Evolutionary conservation across 2,113 vertebrate genomes (phyloP).

Genomic region (Microcebus tavaratra): DNA sequence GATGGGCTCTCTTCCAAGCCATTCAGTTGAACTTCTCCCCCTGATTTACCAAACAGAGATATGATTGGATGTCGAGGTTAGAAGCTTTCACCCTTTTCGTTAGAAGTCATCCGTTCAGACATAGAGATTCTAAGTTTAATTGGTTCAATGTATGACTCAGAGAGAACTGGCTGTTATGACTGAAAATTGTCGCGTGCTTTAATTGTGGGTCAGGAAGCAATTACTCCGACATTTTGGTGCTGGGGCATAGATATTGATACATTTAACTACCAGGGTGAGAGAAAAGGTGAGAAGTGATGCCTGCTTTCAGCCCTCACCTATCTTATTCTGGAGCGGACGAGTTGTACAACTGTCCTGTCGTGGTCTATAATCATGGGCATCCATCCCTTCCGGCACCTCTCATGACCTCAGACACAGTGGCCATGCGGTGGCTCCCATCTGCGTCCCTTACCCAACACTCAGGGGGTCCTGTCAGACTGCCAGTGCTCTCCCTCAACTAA

Average conservation of each 20-base stretch:
- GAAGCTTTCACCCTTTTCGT: slow-evolving; percentile 71
- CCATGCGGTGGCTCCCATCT: neutral
- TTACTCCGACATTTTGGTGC: slow-evolving; percentile 21
- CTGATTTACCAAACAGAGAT: slow-evolving; percentile 65
- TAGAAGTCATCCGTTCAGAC: slow-evolving; percentile 57
- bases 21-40: slow-evolving; percentile 79
- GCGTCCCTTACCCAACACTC: neutral
- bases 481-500: neutral
- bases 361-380: neutral
- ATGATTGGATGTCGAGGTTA: slow-evolving; percentile 69
- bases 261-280: neutral
- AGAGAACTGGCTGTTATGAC: slow-evolving; percentile 8
- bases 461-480: neutral
- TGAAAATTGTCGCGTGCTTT: slow-evolving; percentile 31
- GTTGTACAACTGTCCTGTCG: neutral
- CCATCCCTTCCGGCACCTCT: neutral
- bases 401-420: neutral
- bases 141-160: slow-evolving; percentile 54
- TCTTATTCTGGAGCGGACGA: neutral
- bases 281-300: neutral
- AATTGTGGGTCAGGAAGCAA: slow-evolving; percentile 54
- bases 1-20: slow-evolving; percentile 77
- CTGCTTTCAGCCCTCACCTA: neutral
- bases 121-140: slow-evolving; percentile 48
- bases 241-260: neutral